A percentile compares a stretch with the other conserved stretches of the same genome.
Evolutionary conservation across 2,113 vertebrate species (phyloP).

Genomic region (Planiliza haematocheilus): DNA sequence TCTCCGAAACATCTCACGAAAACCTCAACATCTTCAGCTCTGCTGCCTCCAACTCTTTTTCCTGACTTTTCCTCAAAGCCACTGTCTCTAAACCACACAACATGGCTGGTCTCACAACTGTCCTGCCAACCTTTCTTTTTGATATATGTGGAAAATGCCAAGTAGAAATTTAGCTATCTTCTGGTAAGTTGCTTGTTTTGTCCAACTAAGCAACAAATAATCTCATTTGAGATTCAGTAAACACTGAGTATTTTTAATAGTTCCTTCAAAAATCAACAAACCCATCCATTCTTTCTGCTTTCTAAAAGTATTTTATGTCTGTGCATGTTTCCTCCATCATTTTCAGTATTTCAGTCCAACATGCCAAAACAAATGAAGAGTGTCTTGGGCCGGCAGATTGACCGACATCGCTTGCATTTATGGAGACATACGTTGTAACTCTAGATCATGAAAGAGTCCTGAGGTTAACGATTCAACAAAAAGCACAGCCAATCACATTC

Average conservation of each 20-base stretch:
- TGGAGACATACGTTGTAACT: constrained; percentile 29
- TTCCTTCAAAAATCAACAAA: neutral
- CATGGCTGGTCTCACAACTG: no score
- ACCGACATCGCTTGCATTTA: constrained; percentile 24
- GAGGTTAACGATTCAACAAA: constrained; percentile 27
- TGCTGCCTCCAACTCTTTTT: no score
- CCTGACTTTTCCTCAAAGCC: no score
- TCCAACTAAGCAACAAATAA: neutral
- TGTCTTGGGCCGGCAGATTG: constrained; percentile 26
- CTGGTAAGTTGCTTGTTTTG: neutral
- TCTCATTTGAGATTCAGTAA: no score
- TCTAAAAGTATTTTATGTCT: constrained; percentile 8
- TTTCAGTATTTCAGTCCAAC: constrained; percentile 23
- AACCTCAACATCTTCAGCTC: no score
- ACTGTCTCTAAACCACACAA: no score
- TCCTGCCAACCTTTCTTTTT: no score
- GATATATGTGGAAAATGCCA: neutral
- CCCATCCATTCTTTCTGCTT: neutral
- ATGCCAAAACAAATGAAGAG: constrained; percentile 29
- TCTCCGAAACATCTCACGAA: no score
- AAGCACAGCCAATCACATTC: constrained; percentile 28
- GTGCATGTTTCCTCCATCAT: constrained; percentile 2
- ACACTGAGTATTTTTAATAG: no score
- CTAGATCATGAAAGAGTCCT: constrained; percentile 8
- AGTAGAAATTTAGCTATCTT: neutral